Evolutionary conservation across 37 sponge, comb jelly and placozoan species (phyloP), one percentile per base, ranked within the genome.

Genomic region (Halisarca cf. caerulea): DNA sequence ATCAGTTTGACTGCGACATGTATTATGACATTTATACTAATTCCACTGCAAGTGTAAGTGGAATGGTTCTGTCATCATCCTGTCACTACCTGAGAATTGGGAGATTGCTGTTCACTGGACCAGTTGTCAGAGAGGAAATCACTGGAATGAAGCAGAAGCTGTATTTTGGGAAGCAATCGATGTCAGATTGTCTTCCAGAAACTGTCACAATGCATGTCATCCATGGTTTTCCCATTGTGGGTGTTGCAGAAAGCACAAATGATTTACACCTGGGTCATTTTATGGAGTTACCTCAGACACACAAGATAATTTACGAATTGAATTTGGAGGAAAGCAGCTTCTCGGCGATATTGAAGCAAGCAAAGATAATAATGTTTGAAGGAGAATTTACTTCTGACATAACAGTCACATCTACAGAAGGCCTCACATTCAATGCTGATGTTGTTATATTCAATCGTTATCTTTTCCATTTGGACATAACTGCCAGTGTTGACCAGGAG

Each of bases 1-100:
- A 62, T 15, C 64, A 62, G n/a, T 62, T 62, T 62, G 64, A 62
- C 64, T 62, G 64, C n/a, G 30, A 62, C 64, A 8, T 62, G 25
- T 30, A 6, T 23, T 62, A 30, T 62, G 25, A 8, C 15, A 7
- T 28, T 6, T 62, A 62, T 62, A 62, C 64, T 23, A 28, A 62
- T 62, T 30, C 25, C 6, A 28, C 64, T 20, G 64, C 64, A 30
- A 28, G 6, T 30, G 64, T 62, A 20, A 62, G 6, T 62, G 64
- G 64, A 62, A n/a, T 62, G 30, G n/a, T 62, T 15, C 30, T 62
- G 64, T 30, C 64, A 5, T 62, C 64, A 5, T n/a, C 25, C 15
- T 62, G 64, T 15, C 64, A 62, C 64, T 62, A 62, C 30, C 7
- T 62, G 25, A n/a, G 64, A 62, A 30, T 62, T 20, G 64, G 64